A percentile compares a stretch with the other conserved stretches of the same genome.
Evolutionary conservation across 2,113 vertebrate genomes (phyloP).

Genomic region (Cariama cristata): DNA sequence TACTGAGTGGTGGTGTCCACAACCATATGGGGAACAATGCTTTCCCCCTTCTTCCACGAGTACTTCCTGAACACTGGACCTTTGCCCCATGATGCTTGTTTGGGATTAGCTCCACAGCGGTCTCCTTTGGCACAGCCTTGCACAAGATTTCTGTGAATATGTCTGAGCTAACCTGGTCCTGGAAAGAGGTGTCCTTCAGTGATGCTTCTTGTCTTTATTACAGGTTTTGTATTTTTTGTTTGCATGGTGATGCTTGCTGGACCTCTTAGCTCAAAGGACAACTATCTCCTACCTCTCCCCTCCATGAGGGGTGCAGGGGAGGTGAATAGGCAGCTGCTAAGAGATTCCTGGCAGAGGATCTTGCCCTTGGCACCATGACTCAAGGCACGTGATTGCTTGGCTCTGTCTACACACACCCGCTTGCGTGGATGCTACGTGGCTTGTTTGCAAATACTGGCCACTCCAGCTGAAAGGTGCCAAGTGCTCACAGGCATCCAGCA

Average conservation of each 20-base stretch:
- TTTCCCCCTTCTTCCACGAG: not conserved
- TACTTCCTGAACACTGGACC: not conserved
- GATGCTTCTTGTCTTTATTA: not conserved
- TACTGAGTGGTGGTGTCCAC: not conserved
- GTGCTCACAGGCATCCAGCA: not conserved
- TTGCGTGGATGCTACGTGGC: not conserved
- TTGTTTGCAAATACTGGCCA: slow-evolving; percentile 12
- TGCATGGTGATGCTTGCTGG: not conserved
- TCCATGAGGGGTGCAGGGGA: not conserved
- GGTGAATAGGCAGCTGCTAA: slow-evolving; percentile 1
- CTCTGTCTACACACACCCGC: not conserved
- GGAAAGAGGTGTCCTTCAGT: not conserved
- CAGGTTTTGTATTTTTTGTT: not conserved
- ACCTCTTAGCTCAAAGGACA: not conserved
- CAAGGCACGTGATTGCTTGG: not conserved
- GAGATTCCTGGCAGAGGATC: not conserved
- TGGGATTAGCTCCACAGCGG: not conserved
- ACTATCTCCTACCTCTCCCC: not conserved
- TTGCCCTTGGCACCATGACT: slow-evolving; percentile 17
- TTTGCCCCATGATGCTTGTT: not conserved
- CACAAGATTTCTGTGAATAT: not conserved
- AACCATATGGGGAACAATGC: not conserved
- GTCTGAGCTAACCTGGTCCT: not conserved
- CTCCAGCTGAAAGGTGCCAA: not conserved
- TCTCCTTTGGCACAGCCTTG: not conserved